Conservation (phyloP, 2,797 vertebrate species). For the Cossypha polioptera region DNA sequence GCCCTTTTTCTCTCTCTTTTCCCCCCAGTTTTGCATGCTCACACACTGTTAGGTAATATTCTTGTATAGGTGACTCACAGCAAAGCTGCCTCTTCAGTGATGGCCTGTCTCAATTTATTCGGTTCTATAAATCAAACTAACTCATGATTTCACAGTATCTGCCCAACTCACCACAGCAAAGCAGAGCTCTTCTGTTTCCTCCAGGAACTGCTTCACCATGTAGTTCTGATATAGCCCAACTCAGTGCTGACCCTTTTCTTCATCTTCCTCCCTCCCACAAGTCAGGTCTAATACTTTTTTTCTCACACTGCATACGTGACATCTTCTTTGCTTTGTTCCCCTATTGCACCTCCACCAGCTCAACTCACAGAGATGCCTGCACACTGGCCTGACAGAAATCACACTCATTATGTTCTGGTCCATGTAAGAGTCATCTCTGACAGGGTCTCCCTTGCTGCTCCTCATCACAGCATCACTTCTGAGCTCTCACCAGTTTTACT, state of each 20-base stretch:
- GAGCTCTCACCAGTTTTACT: neutral
- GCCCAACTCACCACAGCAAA: neutral
- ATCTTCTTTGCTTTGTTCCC: neutral
- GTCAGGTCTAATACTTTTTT: neutral
- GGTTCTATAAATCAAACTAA: neutral
- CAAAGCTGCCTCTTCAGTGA: neutral
- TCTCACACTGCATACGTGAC: neutral
- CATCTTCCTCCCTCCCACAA: neutral
- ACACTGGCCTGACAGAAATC: neutral
- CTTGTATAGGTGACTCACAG: neutral
- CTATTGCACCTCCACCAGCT: neutral
- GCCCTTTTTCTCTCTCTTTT: neutral
- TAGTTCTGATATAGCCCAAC: neutral
- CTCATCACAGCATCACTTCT: neutral
- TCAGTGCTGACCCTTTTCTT: neutral
- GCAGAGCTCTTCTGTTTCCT: neutral
- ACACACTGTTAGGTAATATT: neutral
- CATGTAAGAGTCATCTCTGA: neutral
- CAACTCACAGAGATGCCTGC: neutral
- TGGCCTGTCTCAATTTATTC: neutral
- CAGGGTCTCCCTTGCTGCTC: neutral
- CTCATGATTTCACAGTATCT: neutral
- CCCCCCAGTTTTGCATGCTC: neutral
- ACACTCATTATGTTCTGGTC: neutral
- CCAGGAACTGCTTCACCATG: neutral